A percentile compares a stretch with the other conserved stretches of the same genome.
phyloP scores from a whole-genome alignment of 2,888 invertebrate genomes.

The Diarsia brunnea region DNA sequence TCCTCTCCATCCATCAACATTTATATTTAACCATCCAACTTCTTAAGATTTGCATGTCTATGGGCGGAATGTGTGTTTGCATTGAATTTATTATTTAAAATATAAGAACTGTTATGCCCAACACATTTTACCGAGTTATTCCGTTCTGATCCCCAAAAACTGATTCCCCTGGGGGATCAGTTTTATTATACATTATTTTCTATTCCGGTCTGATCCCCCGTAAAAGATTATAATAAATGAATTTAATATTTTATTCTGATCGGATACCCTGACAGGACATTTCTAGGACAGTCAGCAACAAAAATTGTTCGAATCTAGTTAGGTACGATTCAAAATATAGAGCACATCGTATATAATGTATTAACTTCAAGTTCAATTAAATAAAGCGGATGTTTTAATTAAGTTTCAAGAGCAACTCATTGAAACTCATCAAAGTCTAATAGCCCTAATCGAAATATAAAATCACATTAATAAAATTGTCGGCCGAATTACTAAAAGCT shows the following conservation, averaged over 20 bases:
- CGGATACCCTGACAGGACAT: no score
- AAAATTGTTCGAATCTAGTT: not conserved
- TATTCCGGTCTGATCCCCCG: no score
- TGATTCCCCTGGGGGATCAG: no score
- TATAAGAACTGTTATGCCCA: not conserved
- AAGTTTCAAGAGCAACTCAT: slow-evolving; percentile 35
- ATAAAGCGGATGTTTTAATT: slow-evolving; percentile 27
- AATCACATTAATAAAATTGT: slow-evolving; percentile 4
- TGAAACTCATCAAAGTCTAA: slow-evolving; percentile 44
- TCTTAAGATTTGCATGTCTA: not conserved
- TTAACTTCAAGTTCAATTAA: not conserved
- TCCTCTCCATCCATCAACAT: no score
- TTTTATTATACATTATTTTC: no score
- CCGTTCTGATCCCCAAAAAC: no score
- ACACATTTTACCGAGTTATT: no score
- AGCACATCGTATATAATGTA: not conserved
- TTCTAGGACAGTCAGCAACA: no score
- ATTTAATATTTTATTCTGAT: no score
- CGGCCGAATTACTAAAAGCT: slow-evolving; percentile 3
- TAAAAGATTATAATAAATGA: no score
- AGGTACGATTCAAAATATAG: not conserved
- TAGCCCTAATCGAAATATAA: slow-evolving; percentile 22
- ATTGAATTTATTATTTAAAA: not conserved
- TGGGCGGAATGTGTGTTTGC: not conserved
- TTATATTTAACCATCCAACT: not conserved